These are phyloP conservation scores for Ophthalmolycus amberensis DNA, from an alignment of 2,113 vertebrate genomes.

Conservation along the genomic window DNA sequence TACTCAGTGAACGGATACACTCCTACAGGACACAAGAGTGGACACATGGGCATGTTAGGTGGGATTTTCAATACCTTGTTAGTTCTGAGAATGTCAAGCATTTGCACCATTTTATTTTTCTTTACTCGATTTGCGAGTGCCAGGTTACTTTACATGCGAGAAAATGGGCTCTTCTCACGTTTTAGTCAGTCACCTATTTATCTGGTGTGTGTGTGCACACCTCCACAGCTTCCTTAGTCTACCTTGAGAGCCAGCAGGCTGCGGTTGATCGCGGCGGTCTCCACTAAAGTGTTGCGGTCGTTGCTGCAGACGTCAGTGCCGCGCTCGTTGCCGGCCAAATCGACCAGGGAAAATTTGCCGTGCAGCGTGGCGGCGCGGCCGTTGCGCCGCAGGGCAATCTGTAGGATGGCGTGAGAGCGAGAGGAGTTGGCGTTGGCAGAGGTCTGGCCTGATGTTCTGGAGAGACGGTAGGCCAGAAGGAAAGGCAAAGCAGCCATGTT, in stretches of 20 bases:
- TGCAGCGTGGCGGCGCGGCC: constrained; percentile 82
- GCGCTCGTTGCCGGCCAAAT: constrained; percentile 97
- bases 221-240: background rate
- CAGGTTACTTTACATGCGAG: background rate
- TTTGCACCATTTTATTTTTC: background rate
- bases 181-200: background rate
- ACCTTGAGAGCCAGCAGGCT: constrained; percentile 98
- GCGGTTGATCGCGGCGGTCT: constrained; percentile 96
- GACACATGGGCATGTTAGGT: background rate
- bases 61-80: background rate
- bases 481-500: background rate
- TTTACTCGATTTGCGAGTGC: background rate
- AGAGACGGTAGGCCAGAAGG: constrained; percentile 5
- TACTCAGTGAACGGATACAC: constrained; percentile 96
- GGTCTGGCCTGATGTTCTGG: constrained; percentile 95
- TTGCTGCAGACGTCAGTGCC: constrained; percentile 92
- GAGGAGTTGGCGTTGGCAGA: constrained; percentile 96
- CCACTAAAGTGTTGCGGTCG: constrained; percentile 91
- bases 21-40: constrained; percentile 81
- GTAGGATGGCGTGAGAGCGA: constrained; percentile 95
- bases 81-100: background rate
- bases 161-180: background rate
- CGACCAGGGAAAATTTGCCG: constrained; percentile 96
- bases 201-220: too few species aligned
- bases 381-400: constrained; percentile 89